Conservation (phyloP, 2,797 vertebrate species). For the Periophthalmus magnuspinnatus region DNA sequence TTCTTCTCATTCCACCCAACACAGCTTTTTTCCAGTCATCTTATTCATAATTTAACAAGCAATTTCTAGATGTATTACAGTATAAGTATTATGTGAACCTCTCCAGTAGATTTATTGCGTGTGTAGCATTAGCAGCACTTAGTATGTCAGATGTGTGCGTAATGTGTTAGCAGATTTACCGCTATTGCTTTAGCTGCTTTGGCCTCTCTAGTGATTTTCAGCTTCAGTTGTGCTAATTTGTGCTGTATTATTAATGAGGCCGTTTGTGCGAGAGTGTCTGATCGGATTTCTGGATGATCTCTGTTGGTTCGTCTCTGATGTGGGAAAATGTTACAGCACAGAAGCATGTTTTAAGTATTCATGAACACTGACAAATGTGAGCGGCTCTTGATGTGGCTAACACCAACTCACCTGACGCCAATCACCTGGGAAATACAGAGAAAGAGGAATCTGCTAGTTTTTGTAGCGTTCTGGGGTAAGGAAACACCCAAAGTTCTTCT, state of each 20-base stretch:
- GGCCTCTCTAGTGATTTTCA: constrained; percentile 8
- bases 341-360: constrained; percentile 35
- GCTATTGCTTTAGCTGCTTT: neutral
- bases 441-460: too few species aligned
- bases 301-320: constrained; percentile 14
- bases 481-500: too few species aligned
- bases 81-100: neutral
- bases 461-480: too few species aligned
- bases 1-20: too few species aligned
- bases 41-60: too few species aligned
- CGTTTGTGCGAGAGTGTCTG: constrained; percentile 26
- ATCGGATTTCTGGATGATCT: constrained; percentile 45
- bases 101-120: neutral
- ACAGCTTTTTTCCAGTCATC: too few species aligned
- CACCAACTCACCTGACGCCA: neutral
- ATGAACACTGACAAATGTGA: constrained; percentile 27
- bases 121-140: neutral
- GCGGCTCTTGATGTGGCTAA: neutral
- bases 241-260: constrained; percentile 48
- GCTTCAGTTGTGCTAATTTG: constrained; percentile 16
- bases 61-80: neutral
- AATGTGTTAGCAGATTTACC: neutral
- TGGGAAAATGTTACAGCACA: constrained; percentile 29
- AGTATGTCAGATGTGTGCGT: neutral
- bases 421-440: neutral